Percentiles rank a stretch among this genome's conserved stretches.
These are phyloP conservation scores for Cydia splendana DNA, from an alignment of 1,140 invertebrate species.

Conservation along the genomic window DNA sequence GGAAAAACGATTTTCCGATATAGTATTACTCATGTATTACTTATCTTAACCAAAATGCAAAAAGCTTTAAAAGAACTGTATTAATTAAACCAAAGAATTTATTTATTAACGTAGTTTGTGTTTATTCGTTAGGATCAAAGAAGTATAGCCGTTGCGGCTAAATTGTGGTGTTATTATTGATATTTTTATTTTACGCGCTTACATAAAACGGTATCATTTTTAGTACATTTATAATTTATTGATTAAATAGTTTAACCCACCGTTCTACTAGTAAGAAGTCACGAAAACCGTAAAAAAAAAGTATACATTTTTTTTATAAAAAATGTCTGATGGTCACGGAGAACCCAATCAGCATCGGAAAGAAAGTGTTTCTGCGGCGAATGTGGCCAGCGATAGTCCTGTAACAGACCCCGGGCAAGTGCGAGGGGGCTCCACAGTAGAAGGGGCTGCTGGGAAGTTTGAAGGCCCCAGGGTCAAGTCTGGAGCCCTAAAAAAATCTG, in stretches of 20 bases:
- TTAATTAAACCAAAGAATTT: constrained; percentile 34
- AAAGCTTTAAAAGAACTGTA: constrained; percentile 37
- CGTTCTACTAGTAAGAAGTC: constrained; percentile 12
- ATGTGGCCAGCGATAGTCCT: constrained; percentile 70
- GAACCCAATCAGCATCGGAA: constrained; percentile 62
- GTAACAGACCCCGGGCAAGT: constrained; percentile 74
- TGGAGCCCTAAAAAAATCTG: constrained; percentile 90
- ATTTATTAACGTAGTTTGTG: constrained; percentile 39
- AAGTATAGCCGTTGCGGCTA: constrained; percentile 48
- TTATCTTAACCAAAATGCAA: constrained; percentile 38
- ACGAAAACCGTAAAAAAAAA: constrained; percentile 11
- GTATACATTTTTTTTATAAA: constrained; percentile 40
- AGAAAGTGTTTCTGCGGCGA: constrained; percentile 63
- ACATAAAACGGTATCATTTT: constrained; percentile 7
- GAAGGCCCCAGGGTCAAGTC: constrained; percentile 78
- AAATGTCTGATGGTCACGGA: constrained; percentile 68
- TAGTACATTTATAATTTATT: constrained; percentile 5
- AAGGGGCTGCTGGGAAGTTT: constrained; percentile 60
- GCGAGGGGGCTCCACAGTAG: constrained; percentile 54
- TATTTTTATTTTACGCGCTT: constrained; percentile 48
- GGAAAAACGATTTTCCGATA: constrained; percentile 43
- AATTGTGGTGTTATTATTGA: constrained; percentile 60
- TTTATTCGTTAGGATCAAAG: constrained; percentile 35
- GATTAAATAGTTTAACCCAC: neutral
- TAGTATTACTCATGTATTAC: constrained; percentile 36